Evolutionary conservation across 2,797 vertebrate species (phyloP).

Genomic region (Odontamblyopus lacepedii): DNA sequence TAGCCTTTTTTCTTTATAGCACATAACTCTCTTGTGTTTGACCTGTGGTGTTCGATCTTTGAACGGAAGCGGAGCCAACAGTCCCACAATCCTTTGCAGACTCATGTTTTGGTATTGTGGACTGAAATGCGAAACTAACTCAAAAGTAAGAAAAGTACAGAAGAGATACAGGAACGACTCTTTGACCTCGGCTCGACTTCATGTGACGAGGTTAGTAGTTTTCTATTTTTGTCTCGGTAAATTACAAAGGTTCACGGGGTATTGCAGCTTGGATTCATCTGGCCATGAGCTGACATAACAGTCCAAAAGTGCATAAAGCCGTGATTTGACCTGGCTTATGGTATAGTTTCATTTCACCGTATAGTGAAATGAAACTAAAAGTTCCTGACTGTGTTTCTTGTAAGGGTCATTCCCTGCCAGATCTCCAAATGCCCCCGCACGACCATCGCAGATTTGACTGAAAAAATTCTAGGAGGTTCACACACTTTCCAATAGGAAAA

Average conservation of each 20-base stretch:
- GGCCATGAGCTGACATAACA: too few relatives aligned
- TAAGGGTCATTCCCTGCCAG: too few relatives aligned
- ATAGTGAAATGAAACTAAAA: too few relatives aligned
- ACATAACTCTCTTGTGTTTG: not conserved
- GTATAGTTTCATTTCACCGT: too few relatives aligned
- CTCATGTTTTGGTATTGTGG: not conserved
- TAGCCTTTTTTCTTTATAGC: not conserved
- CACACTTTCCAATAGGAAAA: too few relatives aligned
- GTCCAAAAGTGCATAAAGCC: too few relatives aligned
- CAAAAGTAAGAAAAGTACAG: not conserved
- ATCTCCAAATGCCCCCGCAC: too few relatives aligned
- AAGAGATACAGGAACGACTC: not conserved
- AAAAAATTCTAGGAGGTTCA: too few relatives aligned
- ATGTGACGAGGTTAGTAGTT: not conserved
- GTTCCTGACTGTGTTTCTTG: too few relatives aligned
- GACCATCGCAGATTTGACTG: too few relatives aligned
- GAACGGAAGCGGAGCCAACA: conserved; percentile 19
- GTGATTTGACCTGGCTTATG: not conserved
- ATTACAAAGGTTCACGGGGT: not conserved
- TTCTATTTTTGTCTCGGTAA: not conserved
- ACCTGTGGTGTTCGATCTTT: not conserved
- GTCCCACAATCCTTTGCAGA: conserved; percentile 21
- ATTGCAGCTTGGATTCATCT: not conserved
- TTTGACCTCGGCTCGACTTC: not conserved
- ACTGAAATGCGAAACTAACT: not conserved